phyloP scores from a whole-genome alignment of 2,797 vertebrate genomes.

The Crenuchus spilurus region DNA sequence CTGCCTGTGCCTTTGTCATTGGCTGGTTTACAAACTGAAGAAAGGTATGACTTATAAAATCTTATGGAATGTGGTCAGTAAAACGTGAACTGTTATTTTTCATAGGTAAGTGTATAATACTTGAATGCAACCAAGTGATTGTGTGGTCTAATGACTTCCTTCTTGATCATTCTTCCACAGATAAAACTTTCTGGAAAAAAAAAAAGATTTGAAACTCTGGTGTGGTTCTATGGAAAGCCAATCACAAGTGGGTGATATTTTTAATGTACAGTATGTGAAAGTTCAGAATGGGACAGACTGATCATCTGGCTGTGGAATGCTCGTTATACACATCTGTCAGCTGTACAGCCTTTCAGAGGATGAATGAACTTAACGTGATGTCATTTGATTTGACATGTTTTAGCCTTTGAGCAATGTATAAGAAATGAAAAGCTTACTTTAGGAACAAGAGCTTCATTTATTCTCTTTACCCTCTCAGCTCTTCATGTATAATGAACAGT shows the following conservation, averaged over 20 bases:
- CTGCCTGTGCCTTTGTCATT: slow-evolving; percentile 79
- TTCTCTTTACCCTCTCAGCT: neutral
- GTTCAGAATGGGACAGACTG: slow-evolving; percentile 15
- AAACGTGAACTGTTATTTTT: no score
- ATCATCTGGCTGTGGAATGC: no score
- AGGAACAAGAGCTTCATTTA: neutral
- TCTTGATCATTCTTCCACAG: slow-evolving; percentile 46
- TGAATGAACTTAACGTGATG: neutral
- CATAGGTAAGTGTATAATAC: no score
- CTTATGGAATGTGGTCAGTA: no score
- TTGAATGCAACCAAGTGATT: neutral
- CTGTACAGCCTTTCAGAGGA: neutral
- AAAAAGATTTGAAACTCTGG: slow-evolving; percentile 32
- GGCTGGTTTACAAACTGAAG: slow-evolving; percentile 76
- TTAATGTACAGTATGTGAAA: neutral
- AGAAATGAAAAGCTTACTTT: slow-evolving; percentile 1
- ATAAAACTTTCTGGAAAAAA: slow-evolving; percentile 52
- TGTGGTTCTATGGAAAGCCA: slow-evolving; percentile 1
- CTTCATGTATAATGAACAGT: slow-evolving; percentile 12
- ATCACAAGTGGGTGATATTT: neutral
- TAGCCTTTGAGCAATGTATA: neutral
- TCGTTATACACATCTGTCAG: neutral
- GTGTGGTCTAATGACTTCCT: neutral
- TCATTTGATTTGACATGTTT: neutral
- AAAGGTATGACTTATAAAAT: slow-evolving; percentile 49